Evolutionary conservation across 2,797 vertebrate genomes (phyloP), one percentile per base, ranked within the genome.

Genomic region (Acanthis flammea): DNA sequence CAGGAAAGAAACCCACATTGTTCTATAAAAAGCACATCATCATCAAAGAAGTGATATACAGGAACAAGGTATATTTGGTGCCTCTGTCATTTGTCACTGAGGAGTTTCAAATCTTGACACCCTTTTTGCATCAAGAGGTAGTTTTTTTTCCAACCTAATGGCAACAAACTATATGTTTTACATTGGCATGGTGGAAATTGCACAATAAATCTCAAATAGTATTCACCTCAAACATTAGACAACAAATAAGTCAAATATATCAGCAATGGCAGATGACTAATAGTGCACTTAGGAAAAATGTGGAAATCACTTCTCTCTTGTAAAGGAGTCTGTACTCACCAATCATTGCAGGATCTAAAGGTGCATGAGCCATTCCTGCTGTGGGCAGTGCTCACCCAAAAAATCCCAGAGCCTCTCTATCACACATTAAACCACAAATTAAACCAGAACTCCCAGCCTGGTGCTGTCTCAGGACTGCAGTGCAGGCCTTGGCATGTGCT

Each of bases 121-220:
- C 67, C 39, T 88, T 91, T 98, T 96, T 96, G 76, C 80, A 96
- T 95, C 57, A 93, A 91, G 78, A 96, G 50, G 78, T 88, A 84
- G 3, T 0, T 4, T 24, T 97, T 74, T 97, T 96, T 90, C 88
- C 37, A 81, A 91, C 44, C 27, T 86, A 82, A 93, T 96, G 68
- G 79, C 83, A 95, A 94, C 68, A 91, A 85, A 75, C 78, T 94
- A 12, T 65, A 63, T 93, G 80, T 87, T 98, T 97, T 97, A 81
- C 80, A 79, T 72, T 91, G 96, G 75, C 92, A 78, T 68, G 61
- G 83, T 76, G 86, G 94, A 97, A 97, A 97, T 97, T 97, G 92
- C 94, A 94, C 95, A 94, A 97, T 97, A 97, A 98, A 98, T 97
- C 96, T 96, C 95, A 95, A 87, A 87, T 91, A 85, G 44, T 71